phyloP scores from a whole-genome alignment of 2,113 vertebrate genomes.

The Otis tarda region DNA sequence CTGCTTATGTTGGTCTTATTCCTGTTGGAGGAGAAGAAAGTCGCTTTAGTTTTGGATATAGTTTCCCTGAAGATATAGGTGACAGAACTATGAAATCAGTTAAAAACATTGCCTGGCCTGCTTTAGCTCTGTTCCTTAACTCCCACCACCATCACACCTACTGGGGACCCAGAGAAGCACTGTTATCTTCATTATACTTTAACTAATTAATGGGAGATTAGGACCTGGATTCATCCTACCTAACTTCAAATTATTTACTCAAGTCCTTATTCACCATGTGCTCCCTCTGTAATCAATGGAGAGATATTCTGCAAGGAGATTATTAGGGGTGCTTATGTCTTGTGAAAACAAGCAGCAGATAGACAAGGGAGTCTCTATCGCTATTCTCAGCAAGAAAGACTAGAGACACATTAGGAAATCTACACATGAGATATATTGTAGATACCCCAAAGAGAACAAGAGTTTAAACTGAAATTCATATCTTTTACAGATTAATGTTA shows the following conservation, averaged over 20 bases:
- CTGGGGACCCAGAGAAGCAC: neutral
- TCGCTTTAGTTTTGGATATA: neutral
- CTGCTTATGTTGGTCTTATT: neutral
- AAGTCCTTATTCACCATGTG: neutral
- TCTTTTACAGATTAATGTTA: neutral
- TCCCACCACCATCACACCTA: neutral
- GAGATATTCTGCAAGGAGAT: neutral
- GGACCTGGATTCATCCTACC: neutral
- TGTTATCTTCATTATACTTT: neutral
- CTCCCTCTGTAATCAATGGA: neutral
- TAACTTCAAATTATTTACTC: neutral
- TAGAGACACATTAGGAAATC: neutral
- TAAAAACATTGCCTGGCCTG: neutral
- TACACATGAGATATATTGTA: fast-evolving
- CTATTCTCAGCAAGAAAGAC: neutral
- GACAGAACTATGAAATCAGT: neutral
- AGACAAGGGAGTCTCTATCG: neutral
- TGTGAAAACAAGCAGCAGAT: neutral
- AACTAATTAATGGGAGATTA: neutral
- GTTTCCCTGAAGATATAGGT: neutral
- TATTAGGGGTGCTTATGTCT: neutral
- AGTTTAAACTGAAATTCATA: neutral
- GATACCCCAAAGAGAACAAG: neutral
- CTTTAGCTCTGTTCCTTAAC: neutral
- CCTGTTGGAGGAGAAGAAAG: neutral